phyloP scores from a whole-genome alignment of 1,140 invertebrate species.

The Bradynema listronoti region DNA sequence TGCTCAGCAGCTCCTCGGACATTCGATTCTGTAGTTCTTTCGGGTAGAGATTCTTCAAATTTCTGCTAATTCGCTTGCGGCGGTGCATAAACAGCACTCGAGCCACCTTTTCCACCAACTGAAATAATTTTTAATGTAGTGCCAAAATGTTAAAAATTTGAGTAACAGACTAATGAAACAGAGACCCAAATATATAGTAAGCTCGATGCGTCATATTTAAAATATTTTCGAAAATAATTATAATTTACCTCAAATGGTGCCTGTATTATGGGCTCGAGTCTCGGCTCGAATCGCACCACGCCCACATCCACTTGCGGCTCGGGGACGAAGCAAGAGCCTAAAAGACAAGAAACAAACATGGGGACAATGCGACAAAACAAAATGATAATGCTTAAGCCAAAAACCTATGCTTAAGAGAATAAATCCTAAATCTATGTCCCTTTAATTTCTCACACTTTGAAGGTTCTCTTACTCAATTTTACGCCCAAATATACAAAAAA shows the following conservation, averaged over 20 bases:
- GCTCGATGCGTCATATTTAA: neutral
- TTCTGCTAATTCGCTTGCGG: neutral
- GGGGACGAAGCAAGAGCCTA: constrained; percentile 9
- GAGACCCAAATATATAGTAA: neutral
- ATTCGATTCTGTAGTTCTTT: neutral
- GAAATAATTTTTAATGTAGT: neutral
- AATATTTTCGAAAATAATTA: neutral
- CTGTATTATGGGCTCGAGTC: neutral
- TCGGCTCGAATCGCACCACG: constrained; percentile 1
- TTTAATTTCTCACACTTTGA: neutral
- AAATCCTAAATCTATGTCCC: neutral
- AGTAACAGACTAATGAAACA: neutral
- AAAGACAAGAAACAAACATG: constrained; percentile 1
- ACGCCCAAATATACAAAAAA: neutral
- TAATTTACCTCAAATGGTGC: constrained; percentile 7
- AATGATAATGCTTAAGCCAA: neutral
- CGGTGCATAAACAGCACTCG: neutral
- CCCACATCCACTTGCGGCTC: constrained; percentile 4
- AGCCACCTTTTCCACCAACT: constrained; percentile 3
- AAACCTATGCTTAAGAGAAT: neutral
- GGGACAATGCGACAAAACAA: neutral
- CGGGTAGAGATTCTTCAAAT: neutral
- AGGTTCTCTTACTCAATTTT: neutral
- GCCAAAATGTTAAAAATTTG: no score
- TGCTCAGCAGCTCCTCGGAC: neutral